phyloP scores from a whole-genome alignment of 2,888 invertebrate species.

The Clepsis dumicolana region DNA sequence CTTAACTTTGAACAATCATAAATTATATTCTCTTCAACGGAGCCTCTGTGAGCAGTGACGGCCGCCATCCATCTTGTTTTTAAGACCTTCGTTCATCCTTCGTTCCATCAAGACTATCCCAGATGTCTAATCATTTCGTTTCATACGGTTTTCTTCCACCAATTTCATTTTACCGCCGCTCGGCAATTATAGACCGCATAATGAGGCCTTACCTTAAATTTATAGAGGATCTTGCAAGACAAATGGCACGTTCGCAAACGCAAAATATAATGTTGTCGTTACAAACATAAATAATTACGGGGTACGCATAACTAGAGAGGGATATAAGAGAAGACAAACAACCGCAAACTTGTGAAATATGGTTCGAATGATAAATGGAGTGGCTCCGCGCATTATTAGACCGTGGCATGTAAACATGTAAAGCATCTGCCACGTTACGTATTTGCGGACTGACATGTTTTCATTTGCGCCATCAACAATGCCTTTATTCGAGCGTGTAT shows the following conservation, averaged over 20 bases:
- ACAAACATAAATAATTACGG: slow-evolving; percentile 37
- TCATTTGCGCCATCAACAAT: slow-evolving; percentile 9
- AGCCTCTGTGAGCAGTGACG: slow-evolving; percentile 23
- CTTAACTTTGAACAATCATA: slow-evolving; percentile 29
- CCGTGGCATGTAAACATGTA: slow-evolving; percentile 51
- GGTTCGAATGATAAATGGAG: slow-evolving; percentile 67
- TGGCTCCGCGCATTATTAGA: slow-evolving; percentile 57
- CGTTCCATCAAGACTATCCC: slow-evolving; percentile 27
- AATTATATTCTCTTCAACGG: slow-evolving; percentile 27
- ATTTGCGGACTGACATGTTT: slow-evolving; percentile 48
- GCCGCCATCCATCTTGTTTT: slow-evolving; percentile 39
- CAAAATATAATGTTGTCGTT: slow-evolving; percentile 24
- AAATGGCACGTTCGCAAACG: slow-evolving; percentile 25
- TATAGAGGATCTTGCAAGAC: slow-evolving; percentile 16
- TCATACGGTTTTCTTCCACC: slow-evolving; percentile 2
- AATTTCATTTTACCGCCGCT: slow-evolving; percentile 14
- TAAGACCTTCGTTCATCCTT: slow-evolving; percentile 28
- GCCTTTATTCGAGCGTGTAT: slow-evolving; percentile 37
- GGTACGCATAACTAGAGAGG: slow-evolving; percentile 39
- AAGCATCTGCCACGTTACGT: slow-evolving; percentile 54
- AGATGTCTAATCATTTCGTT: slow-evolving; percentile 20
- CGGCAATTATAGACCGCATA: slow-evolving; percentile 4
- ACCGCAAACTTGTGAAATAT: slow-evolving; percentile 64
- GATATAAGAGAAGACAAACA: slow-evolving; percentile 49
- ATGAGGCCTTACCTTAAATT: slow-evolving; percentile 26